Percentiles rank a stretch among this genome's conserved stretches.
These are phyloP conservation scores for Agapostemon virescens DNA, from an alignment of 2,888 invertebrate species.

Conservation along the genomic window DNA sequence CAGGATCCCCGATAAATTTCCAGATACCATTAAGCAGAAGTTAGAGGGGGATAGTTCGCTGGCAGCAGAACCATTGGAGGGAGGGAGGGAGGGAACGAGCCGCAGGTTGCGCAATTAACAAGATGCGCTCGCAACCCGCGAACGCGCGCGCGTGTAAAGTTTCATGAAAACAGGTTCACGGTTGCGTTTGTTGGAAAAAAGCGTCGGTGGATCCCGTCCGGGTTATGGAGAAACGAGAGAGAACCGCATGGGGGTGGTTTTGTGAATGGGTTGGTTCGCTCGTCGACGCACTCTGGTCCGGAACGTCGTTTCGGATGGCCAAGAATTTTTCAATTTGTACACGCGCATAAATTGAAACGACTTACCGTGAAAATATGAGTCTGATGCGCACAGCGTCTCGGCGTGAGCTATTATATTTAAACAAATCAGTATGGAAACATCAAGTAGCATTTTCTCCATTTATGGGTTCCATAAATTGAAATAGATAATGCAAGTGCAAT, in stretches of 20 bases:
- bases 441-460: no score
- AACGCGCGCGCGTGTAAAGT: slow-evolving; percentile 4
- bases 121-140: not conserved
- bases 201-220: not conserved
- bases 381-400: no score
- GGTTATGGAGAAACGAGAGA: not conserved
- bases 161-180: not conserved
- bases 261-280: not conserved
- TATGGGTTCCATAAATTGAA: no score
- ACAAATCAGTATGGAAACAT: no score
- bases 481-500: no score
- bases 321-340: not conserved
- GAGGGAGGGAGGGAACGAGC: not conserved
- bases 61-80: not conserved
- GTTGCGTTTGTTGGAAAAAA: not conserved
- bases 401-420: no score
- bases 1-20: slow-evolving; percentile 13
- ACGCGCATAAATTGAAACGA: not conserved
- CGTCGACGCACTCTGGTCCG: not conserved
- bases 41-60: slow-evolving; percentile 2
- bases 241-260: slow-evolving; percentile 7
- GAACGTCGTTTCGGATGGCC: not conserved
- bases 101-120: slow-evolving; percentile 7
- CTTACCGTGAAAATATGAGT: not conserved
- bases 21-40: slow-evolving; percentile 12